Evolutionary conservation across 2,113 vertebrate genomes (phyloP).

Genomic region (Mobula hypostoma): DNA sequence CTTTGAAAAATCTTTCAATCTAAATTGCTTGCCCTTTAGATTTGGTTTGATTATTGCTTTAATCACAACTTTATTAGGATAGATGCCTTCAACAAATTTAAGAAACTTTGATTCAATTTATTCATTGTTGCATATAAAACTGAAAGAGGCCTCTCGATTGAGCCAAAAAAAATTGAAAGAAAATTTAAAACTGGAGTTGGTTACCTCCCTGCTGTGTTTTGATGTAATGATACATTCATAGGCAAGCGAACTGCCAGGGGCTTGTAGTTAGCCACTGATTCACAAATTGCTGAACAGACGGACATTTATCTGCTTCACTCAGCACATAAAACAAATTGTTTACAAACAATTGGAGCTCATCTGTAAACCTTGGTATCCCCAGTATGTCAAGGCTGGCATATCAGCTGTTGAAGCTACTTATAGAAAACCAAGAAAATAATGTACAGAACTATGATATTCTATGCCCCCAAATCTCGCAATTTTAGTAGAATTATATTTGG

Average conservation of each 20-base stretch:
- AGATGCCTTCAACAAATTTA: background rate
- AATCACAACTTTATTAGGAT: background rate
- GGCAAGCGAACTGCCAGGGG: background rate
- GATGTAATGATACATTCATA: background rate
- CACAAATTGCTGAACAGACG: slow-evolving; percentile 34
- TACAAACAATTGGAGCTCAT: slow-evolving; percentile 36
- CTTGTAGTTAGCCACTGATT: slow-evolving; percentile 18
- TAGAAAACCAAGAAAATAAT: background rate
- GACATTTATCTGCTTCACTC: slow-evolving; percentile 29
- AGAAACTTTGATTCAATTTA: background rate
- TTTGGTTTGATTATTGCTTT: background rate
- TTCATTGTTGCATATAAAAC: background rate
- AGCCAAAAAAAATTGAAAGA: background rate
- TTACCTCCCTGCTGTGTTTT: background rate
- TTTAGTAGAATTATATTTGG: background rate
- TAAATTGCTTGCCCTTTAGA: background rate
- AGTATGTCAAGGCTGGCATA: background rate
- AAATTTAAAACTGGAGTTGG: background rate
- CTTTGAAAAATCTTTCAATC: too few relatives aligned
- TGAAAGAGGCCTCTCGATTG: background rate
- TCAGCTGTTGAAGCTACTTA: slow-evolving; percentile 16
- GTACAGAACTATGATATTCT: background rate
- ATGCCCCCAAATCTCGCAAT: background rate
- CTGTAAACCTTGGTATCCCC: slow-evolving; percentile 6
- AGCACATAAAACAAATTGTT: slow-evolving; percentile 35